Evolutionary conservation across 2,797 vertebrate species (phyloP).

Genomic region (Coluber constrictor): DNA sequence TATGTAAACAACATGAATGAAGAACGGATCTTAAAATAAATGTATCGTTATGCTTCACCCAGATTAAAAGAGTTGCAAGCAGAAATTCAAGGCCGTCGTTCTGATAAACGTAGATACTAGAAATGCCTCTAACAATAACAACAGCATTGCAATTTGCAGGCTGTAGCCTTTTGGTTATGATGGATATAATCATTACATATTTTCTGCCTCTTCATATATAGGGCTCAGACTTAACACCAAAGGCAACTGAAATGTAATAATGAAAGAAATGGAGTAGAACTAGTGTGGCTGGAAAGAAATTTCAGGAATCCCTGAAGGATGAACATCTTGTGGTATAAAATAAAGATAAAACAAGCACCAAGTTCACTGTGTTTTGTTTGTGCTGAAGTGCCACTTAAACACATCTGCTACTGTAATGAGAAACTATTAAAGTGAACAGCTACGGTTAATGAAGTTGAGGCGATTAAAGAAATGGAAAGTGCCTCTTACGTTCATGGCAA

Average conservation of each 20-base stretch:
- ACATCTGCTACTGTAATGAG: slow-evolving; percentile 31
- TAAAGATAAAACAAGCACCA: slow-evolving; percentile 10
- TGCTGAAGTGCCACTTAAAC: slow-evolving; percentile 12
- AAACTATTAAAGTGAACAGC: slow-evolving; percentile 14
- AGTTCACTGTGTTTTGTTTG: background rate
- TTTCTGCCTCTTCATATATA: background rate
- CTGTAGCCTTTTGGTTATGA: background rate
- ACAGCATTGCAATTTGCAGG: background rate
- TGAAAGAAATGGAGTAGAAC: background rate
- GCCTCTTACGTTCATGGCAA: slow-evolving; percentile 4
- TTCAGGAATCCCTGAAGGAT: background rate
- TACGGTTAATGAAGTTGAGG: slow-evolving; percentile 16
- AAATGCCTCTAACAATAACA: background rate
- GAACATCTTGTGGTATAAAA: slow-evolving; percentile 9
- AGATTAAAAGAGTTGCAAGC: background rate
- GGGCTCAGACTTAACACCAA: background rate
- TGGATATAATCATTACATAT: background rate
- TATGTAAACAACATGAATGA: background rate
- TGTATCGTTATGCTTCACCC: background rate
- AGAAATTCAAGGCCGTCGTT: background rate
- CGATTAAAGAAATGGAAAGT: slow-evolving; percentile 7
- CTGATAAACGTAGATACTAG: background rate
- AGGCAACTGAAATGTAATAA: background rate
- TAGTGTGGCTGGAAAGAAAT: background rate
- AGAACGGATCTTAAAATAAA: background rate